These are phyloP conservation scores for Brachypteracias leptosomus DNA, from an alignment of 2,113 vertebrate genomes.

Conservation along the genomic window DNA sequence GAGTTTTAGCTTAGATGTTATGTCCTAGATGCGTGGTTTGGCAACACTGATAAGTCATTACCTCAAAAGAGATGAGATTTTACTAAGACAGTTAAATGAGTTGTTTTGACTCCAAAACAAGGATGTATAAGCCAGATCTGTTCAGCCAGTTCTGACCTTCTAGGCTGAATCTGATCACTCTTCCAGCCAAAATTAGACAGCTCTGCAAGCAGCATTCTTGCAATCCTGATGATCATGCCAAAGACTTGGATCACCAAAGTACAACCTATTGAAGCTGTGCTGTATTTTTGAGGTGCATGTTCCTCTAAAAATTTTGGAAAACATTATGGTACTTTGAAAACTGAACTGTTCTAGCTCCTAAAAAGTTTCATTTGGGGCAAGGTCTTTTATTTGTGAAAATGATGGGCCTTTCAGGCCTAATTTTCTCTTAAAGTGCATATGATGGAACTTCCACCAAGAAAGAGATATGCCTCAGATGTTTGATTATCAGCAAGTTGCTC, in stretches of 20 bases:
- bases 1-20: neutral
- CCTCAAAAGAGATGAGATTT: neutral
- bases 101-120: neutral
- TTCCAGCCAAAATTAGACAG: neutral
- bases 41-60: neutral
- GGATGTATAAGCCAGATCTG: neutral
- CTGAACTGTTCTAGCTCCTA: neutral
- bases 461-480: neutral
- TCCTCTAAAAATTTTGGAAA: neutral
- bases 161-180: neutral
- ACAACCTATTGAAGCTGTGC: neutral
- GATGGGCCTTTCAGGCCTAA: neutral
- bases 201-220: neutral
- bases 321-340: neutral
- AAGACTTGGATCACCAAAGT: neutral
- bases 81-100: neutral
- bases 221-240: neutral
- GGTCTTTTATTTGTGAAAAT: neutral
- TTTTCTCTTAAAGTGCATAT: neutral
- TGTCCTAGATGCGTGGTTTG: neutral
- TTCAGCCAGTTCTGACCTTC: neutral
- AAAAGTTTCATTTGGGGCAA: neutral
- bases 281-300: neutral
- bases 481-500: conserved; percentile 21
- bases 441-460: conserved; percentile 13